phyloP scores from a whole-genome alignment of 1,140 invertebrate species.

The Oncopeltus fasciatus region DNA sequence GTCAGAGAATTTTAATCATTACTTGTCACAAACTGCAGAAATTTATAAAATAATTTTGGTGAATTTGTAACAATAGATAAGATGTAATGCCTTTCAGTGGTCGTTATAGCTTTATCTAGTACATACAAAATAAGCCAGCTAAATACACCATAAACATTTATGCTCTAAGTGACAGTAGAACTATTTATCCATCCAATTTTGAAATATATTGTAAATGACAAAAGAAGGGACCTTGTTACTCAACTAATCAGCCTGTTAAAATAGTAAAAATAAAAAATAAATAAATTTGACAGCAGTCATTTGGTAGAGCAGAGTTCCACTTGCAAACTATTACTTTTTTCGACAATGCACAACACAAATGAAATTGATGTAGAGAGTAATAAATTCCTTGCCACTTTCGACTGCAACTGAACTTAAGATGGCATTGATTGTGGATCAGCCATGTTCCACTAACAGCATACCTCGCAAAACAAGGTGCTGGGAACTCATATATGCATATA shows the following conservation, averaged over 20 bases:
- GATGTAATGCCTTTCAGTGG: conserved; percentile 21
- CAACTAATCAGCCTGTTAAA: conserved; percentile 25
- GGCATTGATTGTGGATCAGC: neutral
- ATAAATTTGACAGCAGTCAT: conserved; percentile 24
- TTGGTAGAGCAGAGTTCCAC: neutral
- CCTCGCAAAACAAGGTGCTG: neutral
- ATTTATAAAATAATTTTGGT: conserved; percentile 27
- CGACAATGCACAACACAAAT: neutral
- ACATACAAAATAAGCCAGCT: conserved; percentile 29
- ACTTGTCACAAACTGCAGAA: conserved; percentile 28
- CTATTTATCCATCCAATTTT: conserved; percentile 20
- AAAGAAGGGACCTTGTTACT: conserved; percentile 25
- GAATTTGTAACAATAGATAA: conserved; percentile 21
- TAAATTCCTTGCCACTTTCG: neutral
- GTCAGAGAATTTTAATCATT: conserved; percentile 27
- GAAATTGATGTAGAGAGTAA: neutral
- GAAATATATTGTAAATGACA: conserved; percentile 29
- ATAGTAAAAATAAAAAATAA: conserved; percentile 22
- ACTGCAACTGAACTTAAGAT: neutral
- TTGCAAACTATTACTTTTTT: neutral
- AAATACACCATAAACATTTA: conserved; percentile 30
- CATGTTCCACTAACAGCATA: neutral
- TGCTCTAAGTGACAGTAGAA: conserved; percentile 17
- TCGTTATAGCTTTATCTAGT: conserved; percentile 29
- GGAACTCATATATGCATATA: no score